Conservation (phyloP, 2,888 invertebrate species). For the Agonopterix heracliana region DNA sequence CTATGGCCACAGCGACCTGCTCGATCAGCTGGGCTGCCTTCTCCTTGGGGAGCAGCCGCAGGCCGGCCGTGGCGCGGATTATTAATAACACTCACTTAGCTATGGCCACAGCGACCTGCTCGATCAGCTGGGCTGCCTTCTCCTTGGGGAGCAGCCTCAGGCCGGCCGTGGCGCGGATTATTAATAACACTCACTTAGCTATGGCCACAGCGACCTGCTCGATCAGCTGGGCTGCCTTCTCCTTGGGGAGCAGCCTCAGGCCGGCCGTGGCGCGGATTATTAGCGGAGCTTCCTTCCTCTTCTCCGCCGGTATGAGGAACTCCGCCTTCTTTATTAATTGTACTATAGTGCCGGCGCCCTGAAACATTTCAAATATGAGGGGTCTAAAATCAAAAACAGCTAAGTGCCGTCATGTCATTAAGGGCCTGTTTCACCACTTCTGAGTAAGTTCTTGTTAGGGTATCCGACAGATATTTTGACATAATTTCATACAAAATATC, state of each 20-base stretch:
- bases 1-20: too few relatives aligned
- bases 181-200: slow-evolving; percentile 57
- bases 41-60: too few relatives aligned
- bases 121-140: slow-evolving; percentile 78
- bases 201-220: slow-evolving; percentile 82
- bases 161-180: slow-evolving; percentile 96
- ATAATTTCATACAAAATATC: too few relatives aligned
- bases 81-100: too few relatives aligned
- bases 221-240: slow-evolving; percentile 78
- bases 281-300: slow-evolving; percentile 86
- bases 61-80: too few relatives aligned
- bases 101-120: slow-evolving; percentile 82
- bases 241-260: slow-evolving; percentile 51
- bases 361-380: slow-evolving; percentile 1
- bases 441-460: too few relatives aligned
- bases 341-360: slow-evolving; percentile 86
- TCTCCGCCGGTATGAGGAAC: slow-evolving; percentile 83
- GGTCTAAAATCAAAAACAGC: slow-evolving; percentile 1
- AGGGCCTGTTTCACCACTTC: too few relatives aligned
- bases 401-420: not conserved
- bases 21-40: too few relatives aligned
- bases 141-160: slow-evolving; percentile 53
- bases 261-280: slow-evolving; percentile 96
- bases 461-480: too few relatives aligned
- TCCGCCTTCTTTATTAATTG: slow-evolving; percentile 86